phyloP scores from a whole-genome alignment of 2,797 vertebrate genomes.

The Myripristis jacobus region DNA sequence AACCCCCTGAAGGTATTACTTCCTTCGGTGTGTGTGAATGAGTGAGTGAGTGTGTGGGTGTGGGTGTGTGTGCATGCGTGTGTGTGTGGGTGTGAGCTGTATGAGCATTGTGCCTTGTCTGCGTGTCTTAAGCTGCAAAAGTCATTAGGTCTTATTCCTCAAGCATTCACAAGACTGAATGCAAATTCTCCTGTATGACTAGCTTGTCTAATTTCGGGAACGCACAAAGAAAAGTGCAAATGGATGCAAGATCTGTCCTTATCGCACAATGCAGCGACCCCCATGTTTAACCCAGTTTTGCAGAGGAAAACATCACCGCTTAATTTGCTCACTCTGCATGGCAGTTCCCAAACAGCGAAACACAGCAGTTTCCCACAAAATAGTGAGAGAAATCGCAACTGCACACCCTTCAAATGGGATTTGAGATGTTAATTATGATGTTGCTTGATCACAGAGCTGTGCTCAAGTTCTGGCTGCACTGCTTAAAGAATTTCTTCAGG shows the following conservation, averaged over 20 bases:
- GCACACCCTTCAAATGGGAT: conserved; percentile 58
- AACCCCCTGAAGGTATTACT: conserved; percentile 78
- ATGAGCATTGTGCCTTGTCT: conserved; percentile 56
- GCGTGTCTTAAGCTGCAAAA: conserved; percentile 72
- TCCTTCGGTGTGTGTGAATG: conserved; percentile 51
- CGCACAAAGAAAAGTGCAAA: conserved; percentile 78
- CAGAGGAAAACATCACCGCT: conserved; percentile 62
- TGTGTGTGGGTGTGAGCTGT: conserved; percentile 18
- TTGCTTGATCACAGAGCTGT: conserved; percentile 61
- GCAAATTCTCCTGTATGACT: conserved; percentile 60
- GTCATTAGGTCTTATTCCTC: conserved; percentile 78
- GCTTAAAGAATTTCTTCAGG: conserved; percentile 62
- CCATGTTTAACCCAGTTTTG: conserved; percentile 80
- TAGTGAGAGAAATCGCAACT: conserved; percentile 56
- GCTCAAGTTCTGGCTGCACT: conserved; percentile 61
- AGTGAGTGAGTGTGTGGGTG: neutral
- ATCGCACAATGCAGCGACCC: conserved; percentile 73
- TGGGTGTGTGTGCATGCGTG: conserved; percentile 5
- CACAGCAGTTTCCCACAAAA: conserved; percentile 69
- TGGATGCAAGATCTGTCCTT: conserved; percentile 76
- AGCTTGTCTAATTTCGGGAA: conserved; percentile 69
- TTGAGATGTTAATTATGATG: conserved; percentile 80
- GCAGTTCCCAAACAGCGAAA: conserved; percentile 70
- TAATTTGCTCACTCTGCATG: conserved; percentile 79
- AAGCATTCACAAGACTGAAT: conserved; percentile 63